Conservation (phyloP, 64 coral and sea anemone species). For the Pachyseris speciosa region DNA sequence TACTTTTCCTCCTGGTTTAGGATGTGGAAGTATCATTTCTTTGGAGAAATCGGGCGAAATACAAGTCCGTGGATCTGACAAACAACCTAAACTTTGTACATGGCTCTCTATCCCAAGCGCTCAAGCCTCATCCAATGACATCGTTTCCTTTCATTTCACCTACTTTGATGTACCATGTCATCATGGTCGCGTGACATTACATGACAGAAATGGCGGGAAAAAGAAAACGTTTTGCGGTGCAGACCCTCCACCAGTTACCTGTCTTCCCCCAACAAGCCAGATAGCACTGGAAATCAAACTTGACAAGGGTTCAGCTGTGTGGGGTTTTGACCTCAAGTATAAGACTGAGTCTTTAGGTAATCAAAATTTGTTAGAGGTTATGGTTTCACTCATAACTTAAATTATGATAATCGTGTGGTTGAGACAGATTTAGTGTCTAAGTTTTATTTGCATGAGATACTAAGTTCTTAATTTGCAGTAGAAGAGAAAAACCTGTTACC, state of each 20-base stretch:
- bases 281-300: conserved; percentile 59
- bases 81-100: conserved; percentile 43
- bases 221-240: conserved; percentile 47
- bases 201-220: conserved; percentile 35
- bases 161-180: conserved; percentile 84
- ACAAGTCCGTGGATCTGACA: conserved; percentile 35
- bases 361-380: too few species aligned
- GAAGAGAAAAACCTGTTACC: too few species aligned
- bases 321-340: conserved; percentile 73
- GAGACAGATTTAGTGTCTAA: too few species aligned
- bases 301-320: conserved; percentile 39
- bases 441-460: too few species aligned
- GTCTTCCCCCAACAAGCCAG: conserved; percentile 58
- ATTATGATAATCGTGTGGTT: too few species aligned
- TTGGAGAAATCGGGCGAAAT: conserved; percentile 41
- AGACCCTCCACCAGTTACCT: conserved; percentile 6
- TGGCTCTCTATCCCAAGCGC: conserved; percentile 70
- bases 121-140: conserved; percentile 7
- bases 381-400: too few species aligned
- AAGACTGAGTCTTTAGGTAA: conserved; percentile 76
- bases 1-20: conserved; percentile 21
- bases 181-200: conserved; percentile 46
- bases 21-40: conserved; percentile 67
- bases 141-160: conserved; percentile 66
- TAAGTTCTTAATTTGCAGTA: too few species aligned